Base-by-base conservation (phyloP, 2,888 invertebrate genomes). In the Caenorhabditis afra region DNA sequence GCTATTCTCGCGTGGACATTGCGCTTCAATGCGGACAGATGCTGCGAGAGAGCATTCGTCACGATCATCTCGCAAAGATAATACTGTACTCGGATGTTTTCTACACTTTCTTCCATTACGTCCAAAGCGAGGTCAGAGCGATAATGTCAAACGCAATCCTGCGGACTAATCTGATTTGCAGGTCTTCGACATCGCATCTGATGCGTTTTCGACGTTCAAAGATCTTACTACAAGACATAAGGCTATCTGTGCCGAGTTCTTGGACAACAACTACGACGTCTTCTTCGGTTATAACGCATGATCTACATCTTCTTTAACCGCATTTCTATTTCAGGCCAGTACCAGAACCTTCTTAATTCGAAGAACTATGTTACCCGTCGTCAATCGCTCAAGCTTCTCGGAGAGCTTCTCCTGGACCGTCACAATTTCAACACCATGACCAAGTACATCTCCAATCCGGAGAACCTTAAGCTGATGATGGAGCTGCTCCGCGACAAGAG, bases 161-260 rank as follows among this genome's bases (percentile, higher is more conserved):
- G 53, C 29, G 29, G 7, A 29, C 29, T 52, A 74, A 74, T 65
- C 29, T 45, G 22, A 66, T 68, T 96, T 98, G 87, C 97, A 98
- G 87, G 98, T 98, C 86, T 99, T 99, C 93, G 99, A 99, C 93
- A 98, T 99, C 91, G 99, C 99, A 91, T 98, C 98, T 87, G 99
- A 99, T 94, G 99, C 99, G 92, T 99, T 99, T 93, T 96, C 98
- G 91, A 99, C 99, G 87, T 99, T 99, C 93, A 99, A 99, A 94
- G 93, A 93, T 79, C 86, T 93, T 65, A 87, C 93, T 53, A 93
- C 92, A 10, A 91, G 91, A 84, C 93, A 93, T 89, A 93, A 93
- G 87, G 83, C 96, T 91, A 92, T 99, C 90, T 96, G 96, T 92
- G 97, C 99, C 67, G 97, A 97, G 92, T 99, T 98, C 93, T 93